A percentile compares a stretch with the other conserved stretches of the same genome.
These are phyloP conservation scores for Cotesia glomerata DNA, from an alignment of 1,140 invertebrate genomes.

Conservation along the genomic window DNA sequence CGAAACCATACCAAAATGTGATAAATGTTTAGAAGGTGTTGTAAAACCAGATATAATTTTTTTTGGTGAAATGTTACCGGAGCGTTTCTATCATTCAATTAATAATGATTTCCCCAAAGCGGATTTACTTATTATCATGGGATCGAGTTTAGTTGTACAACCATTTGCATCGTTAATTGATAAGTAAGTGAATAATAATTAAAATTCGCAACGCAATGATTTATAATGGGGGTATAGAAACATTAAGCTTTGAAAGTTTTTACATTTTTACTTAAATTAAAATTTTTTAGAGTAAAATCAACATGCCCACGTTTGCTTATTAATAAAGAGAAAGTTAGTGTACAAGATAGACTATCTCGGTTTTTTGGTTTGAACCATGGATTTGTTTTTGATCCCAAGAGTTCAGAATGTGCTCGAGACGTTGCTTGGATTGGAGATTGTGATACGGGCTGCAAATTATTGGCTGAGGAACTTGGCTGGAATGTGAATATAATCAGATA, in stretches of 20 bases:
- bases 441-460: conserved; percentile 79
- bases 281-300: conserved; percentile 68
- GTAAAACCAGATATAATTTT: conserved; percentile 96
- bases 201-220: not conserved
- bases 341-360: conserved; percentile 62
- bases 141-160: conserved; percentile 92
- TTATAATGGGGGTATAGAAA: not conserved
- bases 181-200: conserved; percentile 64
- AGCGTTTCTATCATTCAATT: conserved; percentile 72
- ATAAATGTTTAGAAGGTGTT: conserved; percentile 72
- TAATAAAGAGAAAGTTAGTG: conserved; percentile 80
- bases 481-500: conserved; percentile 60
- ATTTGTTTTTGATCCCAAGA: conserved; percentile 71
- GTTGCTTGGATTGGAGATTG: conserved; percentile 88
- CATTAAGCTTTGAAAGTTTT: too few species aligned
- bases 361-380: conserved; percentile 67
- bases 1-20: conserved; percentile 78
- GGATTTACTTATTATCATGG: conserved; percentile 93
- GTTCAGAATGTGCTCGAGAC: conserved; percentile 71
- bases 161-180: conserved; percentile 92
- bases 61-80: conserved; percentile 88
- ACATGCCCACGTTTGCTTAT: conserved; percentile 83
- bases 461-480: conserved; percentile 88
- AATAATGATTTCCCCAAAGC: conserved; percentile 82
- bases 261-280: too few species aligned